Base-by-base conservation (phyloP, 92 coral and sea anemone species). In the Palythoa heliodiscus region DNA sequence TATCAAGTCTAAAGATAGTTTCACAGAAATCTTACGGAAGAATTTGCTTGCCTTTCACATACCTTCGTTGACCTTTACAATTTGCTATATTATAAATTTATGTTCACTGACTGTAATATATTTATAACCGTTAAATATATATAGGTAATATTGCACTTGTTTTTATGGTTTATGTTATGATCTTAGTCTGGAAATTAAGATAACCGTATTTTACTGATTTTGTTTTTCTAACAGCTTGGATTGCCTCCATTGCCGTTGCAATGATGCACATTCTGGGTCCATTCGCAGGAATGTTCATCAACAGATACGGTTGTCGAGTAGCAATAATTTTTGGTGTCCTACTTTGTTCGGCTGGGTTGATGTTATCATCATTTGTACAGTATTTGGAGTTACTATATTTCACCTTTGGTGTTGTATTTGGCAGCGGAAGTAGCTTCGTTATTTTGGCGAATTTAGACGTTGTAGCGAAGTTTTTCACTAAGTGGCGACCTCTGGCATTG, bases 251-350 rank as follows among this genome's bases (percentile, higher is more conserved):
- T 48, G 71, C 52, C 23, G 2, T 39, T 2, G 66, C 77, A 38
- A 7, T 82, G 52, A 25, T 60, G 40, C 22, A 73, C 11, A 20
- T 82, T 24, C 53, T 82, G 38, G 90, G 82, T 0, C 90, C 90
- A 48, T 7, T 87, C 16, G 52, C 69, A 39, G 90, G 87, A 52
- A 57, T 72, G 15, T 22, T 87, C 24, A 82, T 73, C 16, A 79
- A 87, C 87, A 67, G 87, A 47, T 87, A 61, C 58, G 87, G 87
- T 40, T 72, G 80, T 60, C 87, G 90, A 54, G 52, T 55, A 48
- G 39, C 77, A 15, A 35, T 83, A 29, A 13, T 63, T 3, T 57
- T 50, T 1, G 90, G 90, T 64, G 87, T 50, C 23, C 15, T 64
- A 16, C 47, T 87, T 7, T 82, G 79, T 38, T 73, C 87, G 5